Percentiles rank a stretch among this genome's conserved stretches.
Conservation (phyloP, 2,888 invertebrate genomes). For the Phortica okadai region DNA sequence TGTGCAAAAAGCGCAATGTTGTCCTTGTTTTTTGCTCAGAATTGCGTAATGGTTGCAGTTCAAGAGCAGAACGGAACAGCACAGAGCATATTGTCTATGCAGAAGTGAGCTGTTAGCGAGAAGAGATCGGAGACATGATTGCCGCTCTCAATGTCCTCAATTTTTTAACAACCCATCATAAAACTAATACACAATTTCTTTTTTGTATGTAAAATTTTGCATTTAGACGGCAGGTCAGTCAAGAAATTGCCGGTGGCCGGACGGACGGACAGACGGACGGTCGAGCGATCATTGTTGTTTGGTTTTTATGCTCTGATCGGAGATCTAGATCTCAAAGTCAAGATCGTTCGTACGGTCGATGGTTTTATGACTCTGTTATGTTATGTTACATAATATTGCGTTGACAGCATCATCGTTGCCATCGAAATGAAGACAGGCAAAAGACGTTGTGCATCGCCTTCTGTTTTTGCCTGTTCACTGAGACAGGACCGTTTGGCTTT, state of each 20-base stretch:
- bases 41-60: slow-evolving; percentile 50
- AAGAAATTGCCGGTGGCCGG: slow-evolving; percentile 40
- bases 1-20: slow-evolving; percentile 23
- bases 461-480: slow-evolving; percentile 32
- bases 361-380: slow-evolving; percentile 15
- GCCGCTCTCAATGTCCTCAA: slow-evolving; percentile 54
- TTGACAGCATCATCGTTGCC: slow-evolving; percentile 36
- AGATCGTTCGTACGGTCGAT: slow-evolving; percentile 52
- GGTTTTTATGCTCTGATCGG: slow-evolving; percentile 56
- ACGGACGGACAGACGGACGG: slow-evolving; percentile 20
- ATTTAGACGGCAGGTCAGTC: slow-evolving; percentile 14
- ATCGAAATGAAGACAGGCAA: slow-evolving; percentile 44
- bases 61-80: background rate
- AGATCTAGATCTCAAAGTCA: slow-evolving; percentile 47
- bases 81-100: background rate
- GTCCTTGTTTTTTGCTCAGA: slow-evolving; percentile 56
- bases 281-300: background rate
- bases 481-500: slow-evolving; percentile 47
- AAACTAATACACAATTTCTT: slow-evolving; percentile 41
- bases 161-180: slow-evolving; percentile 59
- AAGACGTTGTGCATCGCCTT: slow-evolving; percentile 31
- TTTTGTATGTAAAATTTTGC: background rate
- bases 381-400: slow-evolving; percentile 64
- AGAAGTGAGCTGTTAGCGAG: background rate
- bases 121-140: background rate